phyloP scores from a whole-genome alignment of 2,113 vertebrate species.

The Grallaria varia region DNA sequence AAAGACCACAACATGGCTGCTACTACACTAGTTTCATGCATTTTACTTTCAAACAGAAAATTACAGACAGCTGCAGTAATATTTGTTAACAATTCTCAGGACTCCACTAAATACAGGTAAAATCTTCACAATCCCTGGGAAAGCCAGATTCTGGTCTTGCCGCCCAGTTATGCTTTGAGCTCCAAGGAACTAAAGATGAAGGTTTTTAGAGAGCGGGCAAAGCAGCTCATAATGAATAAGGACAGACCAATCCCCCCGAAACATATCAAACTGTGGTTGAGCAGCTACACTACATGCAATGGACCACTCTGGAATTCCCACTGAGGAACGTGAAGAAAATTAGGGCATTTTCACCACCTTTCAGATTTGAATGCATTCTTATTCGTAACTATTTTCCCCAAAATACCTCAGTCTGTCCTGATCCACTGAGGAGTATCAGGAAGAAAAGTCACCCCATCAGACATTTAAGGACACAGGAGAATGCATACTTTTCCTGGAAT shows the following conservation, averaged over 20 bases:
- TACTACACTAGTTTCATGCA: background rate
- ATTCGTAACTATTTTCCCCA: background rate
- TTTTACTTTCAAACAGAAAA: background rate
- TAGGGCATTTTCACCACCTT: background rate
- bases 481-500: constrained; percentile 10
- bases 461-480: constrained; percentile 5
- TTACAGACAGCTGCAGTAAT: background rate
- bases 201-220: background rate
- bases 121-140: background rate
- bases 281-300: background rate
- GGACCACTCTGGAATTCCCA: background rate
- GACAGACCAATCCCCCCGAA: background rate
- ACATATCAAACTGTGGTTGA: background rate
- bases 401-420: background rate
- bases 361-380: background rate
- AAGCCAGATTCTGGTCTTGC: background rate
- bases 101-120: background rate
- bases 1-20: background rate
- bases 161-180: background rate
- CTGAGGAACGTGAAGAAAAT: background rate
- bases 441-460: background rate
- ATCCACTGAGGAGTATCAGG: background rate
- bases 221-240: background rate
- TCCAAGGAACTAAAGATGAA: fast-evolving
- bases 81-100: background rate